Evolutionary conservation across 2,797 vertebrate genomes (phyloP).

Genomic region (Leptoclinus maculatus): DNA sequence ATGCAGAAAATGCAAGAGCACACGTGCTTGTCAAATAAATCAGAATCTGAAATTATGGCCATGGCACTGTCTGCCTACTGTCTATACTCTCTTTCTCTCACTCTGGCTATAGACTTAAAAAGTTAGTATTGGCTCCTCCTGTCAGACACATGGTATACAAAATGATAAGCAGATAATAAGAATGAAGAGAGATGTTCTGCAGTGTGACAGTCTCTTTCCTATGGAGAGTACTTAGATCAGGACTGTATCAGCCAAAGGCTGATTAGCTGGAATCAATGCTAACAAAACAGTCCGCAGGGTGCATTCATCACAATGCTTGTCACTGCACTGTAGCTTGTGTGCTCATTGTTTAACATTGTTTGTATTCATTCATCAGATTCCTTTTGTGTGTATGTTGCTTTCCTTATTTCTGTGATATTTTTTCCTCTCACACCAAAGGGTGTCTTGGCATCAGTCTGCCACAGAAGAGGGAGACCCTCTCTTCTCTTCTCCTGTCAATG

Average conservation of each 20-base stretch:
- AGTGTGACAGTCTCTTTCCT: constrained; percentile 60
- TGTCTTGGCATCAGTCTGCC: constrained; percentile 60
- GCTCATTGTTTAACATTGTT: constrained; percentile 13
- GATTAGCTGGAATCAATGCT: constrained; percentile 61
- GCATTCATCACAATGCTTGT: constrained; percentile 55
- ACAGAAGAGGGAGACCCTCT: constrained; percentile 44
- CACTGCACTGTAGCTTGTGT: constrained; percentile 27
- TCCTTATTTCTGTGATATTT: constrained; percentile 8
- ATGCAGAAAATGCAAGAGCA: not conserved
- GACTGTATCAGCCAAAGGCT: constrained; percentile 34
- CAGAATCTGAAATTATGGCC: not conserved
- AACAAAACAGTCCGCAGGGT: constrained; percentile 50
- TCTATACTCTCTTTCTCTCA: not conserved
- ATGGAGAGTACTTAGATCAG: constrained; percentile 48
- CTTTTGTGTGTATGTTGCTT: constrained; percentile 2
- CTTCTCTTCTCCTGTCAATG: constrained; percentile 53
- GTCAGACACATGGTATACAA: constrained; percentile 29
- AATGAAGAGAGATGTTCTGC: constrained; percentile 46
- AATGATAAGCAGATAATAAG: constrained; percentile 55
- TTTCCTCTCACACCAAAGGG: constrained; percentile 23
- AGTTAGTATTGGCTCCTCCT: constrained; percentile 19
- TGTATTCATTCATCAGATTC: constrained; percentile 22
- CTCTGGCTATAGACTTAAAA: constrained; percentile 18
- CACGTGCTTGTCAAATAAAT: not conserved
- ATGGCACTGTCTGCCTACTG: not conserved